Conservation (phyloP, 1,140 invertebrate genomes). For the Brachionus koreanus region DNA sequence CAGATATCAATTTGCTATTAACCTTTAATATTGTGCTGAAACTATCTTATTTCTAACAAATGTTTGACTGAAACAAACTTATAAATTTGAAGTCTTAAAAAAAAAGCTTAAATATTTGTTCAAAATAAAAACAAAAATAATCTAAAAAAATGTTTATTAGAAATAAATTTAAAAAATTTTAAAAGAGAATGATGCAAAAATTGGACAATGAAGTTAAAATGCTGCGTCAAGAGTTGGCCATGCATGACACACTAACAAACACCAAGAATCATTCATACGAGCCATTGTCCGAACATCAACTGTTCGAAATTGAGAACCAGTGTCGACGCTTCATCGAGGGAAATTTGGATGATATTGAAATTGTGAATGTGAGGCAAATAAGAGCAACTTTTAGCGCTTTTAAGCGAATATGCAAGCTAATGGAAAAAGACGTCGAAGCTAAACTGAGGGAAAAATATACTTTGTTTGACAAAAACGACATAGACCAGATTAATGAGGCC, state of each 20-base stretch:
- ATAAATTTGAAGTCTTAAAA: too few species aligned
- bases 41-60: too few species aligned
- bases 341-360: slow-evolving; percentile 56
- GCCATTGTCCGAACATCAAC: slow-evolving; percentile 57
- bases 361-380: slow-evolving; percentile 34
- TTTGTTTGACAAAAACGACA: slow-evolving; percentile 53
- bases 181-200: slow-evolving; percentile 57
- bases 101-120: too few species aligned
- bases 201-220: slow-evolving; percentile 54
- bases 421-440: slow-evolving; percentile 55
- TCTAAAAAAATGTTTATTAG: not conserved
- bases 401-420: slow-evolving; percentile 52
- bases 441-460: slow-evolving; percentile 53
- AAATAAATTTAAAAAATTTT: slow-evolving; percentile 8
- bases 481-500: slow-evolving; percentile 52
- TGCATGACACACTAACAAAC: slow-evolving; percentile 59
- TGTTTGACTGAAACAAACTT: too few species aligned
- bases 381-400: slow-evolving; percentile 52
- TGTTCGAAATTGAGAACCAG: slow-evolving; percentile 56
- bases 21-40: too few species aligned
- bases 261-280: slow-evolving; percentile 54
- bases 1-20: too few species aligned
- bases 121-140: too few species aligned
- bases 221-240: slow-evolving; percentile 57
- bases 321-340: slow-evolving; percentile 54